Conservation (phyloP, 1,140 invertebrate genomes). For the Aricia agestis region DNA sequence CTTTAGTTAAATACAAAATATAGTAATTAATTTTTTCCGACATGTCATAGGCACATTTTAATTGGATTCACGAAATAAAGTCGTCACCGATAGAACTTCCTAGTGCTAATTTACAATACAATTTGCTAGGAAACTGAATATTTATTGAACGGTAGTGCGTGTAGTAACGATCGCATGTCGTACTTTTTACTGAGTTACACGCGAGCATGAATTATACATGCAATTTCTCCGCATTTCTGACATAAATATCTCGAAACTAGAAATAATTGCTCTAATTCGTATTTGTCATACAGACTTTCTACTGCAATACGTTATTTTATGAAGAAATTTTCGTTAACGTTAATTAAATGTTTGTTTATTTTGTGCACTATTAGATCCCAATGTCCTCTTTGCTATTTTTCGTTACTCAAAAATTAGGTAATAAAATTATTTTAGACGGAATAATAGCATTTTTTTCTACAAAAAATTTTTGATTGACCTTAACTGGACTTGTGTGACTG, state of each 20-base stretch:
- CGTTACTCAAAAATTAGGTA: too few relatives aligned
- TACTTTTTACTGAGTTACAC: slow-evolving; percentile 32
- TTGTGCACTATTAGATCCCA: too few relatives aligned
- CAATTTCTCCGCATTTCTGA: slow-evolving; percentile 34
- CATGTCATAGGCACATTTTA: too few relatives aligned
- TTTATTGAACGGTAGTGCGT: slow-evolving; percentile 11
- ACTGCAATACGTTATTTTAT: neutral
- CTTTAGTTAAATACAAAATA: too few relatives aligned
- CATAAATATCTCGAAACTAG: slow-evolving; percentile 25
- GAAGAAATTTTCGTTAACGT: too few relatives aligned
- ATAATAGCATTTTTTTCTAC: too few relatives aligned
- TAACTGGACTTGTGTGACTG: too few relatives aligned
- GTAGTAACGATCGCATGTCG: slow-evolving; percentile 36
- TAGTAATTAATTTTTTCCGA: too few relatives aligned
- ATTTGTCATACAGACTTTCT: neutral
- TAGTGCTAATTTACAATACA: neutral
- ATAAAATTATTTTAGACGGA: too few relatives aligned
- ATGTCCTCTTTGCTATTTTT: too few relatives aligned
- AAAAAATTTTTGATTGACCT: too few relatives aligned
- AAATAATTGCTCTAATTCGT: slow-evolving; percentile 15
- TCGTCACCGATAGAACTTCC: neutral
- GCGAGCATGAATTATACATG: slow-evolving; percentile 33
- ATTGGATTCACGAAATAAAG: neutral
- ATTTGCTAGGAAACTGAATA: neutral
- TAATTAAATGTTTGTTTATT: too few relatives aligned